phyloP scores from a whole-genome alignment of 2,113 vertebrate genomes.

The Suricata suricatta region DNA sequence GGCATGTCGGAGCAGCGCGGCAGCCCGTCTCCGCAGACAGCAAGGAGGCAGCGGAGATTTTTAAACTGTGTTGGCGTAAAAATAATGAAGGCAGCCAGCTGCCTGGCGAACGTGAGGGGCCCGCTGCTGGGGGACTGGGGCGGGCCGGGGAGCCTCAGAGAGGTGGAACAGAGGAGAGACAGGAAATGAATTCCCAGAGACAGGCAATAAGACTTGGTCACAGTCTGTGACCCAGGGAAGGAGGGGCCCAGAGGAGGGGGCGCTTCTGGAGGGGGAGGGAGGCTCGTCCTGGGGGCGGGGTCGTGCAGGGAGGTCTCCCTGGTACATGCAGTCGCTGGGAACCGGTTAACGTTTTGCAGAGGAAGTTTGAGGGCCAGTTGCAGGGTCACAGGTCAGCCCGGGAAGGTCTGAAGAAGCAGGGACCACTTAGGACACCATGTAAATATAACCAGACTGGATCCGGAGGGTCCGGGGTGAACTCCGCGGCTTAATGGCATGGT shows the following conservation, averaged over 20 bases:
- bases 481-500: rapidly evolving
- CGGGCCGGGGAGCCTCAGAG: slow-evolving; percentile 64
- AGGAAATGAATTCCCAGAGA: slow-evolving; percentile 76
- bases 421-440: rapidly evolving
- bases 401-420: background rate
- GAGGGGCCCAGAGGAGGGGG: background rate
- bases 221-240: slow-evolving; percentile 48
- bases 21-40: slow-evolving; percentile 60
- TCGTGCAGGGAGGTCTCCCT: rapidly evolving
- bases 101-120: slow-evolving; percentile 62
- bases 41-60: slow-evolving; percentile 49
- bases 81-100: slow-evolving; percentile 78
- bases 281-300: background rate
- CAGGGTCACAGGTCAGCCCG: background rate
- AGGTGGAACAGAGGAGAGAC: slow-evolving; percentile 72
- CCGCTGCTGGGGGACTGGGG: background rate
- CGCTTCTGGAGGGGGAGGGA: background rate
- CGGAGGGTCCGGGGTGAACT: rapidly evolving
- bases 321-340: background rate
- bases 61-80: slow-evolving; percentile 74
- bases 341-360: background rate
- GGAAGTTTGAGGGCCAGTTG: background rate
- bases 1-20: slow-evolving; percentile 58
- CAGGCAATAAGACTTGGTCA: slow-evolving; percentile 78
- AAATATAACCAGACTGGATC: background rate